Percentiles rank a stretch among this genome's conserved stretches.
These are phyloP conservation scores for Ectemnius lituratus DNA, from an alignment of 2,888 invertebrate genomes.

Conservation along the genomic window DNA sequence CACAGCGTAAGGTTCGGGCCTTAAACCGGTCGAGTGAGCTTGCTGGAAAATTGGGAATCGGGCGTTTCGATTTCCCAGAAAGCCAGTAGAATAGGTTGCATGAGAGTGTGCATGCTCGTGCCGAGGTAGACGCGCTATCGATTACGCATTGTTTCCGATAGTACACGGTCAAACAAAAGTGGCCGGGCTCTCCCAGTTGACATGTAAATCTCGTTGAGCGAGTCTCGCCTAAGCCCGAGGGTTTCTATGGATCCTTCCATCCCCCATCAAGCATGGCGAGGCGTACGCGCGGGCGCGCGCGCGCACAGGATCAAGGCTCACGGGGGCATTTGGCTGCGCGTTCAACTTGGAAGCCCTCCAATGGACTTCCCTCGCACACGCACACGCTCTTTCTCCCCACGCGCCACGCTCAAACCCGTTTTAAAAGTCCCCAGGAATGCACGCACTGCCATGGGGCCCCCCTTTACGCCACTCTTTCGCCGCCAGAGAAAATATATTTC, in stretches of 20 bases:
- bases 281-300: slow-evolving; percentile 11
- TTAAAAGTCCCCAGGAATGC: slow-evolving; percentile 60
- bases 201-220: slow-evolving; percentile 16
- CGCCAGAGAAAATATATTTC: slow-evolving; percentile 44
- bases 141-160: slow-evolving; percentile 17
- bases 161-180: slow-evolving; percentile 13
- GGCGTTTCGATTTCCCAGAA: too few species aligned
- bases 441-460: slow-evolving; percentile 40
- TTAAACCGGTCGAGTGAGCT: too few species aligned
- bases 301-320: slow-evolving; percentile 51
- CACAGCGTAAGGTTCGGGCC: too few species aligned
- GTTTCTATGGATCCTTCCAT: slow-evolving; percentile 40
- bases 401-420: slow-evolving; percentile 48
- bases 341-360: slow-evolving; percentile 57
- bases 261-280: slow-evolving; percentile 25
- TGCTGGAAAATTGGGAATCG: too few species aligned
- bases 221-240: slow-evolving; percentile 14
- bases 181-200: slow-evolving; percentile 6
- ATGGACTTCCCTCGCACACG: slow-evolving; percentile 36
- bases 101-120: neutral
- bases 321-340: slow-evolving; percentile 46
- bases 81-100: too few species aligned
- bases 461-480: slow-evolving; percentile 44
- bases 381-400: slow-evolving; percentile 16
- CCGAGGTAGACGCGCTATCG: slow-evolving; percentile 22